A percentile compares a stretch with the other conserved stretches of the same genome.
Evolutionary conservation across 2,797 vertebrate genomes (phyloP).

Genomic region (Gephyroberyx darwinii): DNA sequence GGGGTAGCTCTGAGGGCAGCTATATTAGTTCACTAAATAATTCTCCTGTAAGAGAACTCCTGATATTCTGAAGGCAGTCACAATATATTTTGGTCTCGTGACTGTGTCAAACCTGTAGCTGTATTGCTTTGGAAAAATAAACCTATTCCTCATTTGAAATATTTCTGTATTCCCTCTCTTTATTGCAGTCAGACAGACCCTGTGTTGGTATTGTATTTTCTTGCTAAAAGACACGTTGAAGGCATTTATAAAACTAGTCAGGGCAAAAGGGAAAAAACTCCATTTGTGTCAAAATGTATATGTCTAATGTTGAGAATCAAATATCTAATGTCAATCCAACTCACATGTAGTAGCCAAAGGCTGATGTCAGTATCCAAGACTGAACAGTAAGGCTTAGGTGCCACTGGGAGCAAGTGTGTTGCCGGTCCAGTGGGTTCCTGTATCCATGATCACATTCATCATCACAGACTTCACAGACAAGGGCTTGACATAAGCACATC

Average conservation of each 20-base stretch:
- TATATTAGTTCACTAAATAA: too few species aligned
- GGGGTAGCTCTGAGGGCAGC: too few species aligned
- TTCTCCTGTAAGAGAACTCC: background rate
- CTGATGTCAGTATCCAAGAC: constrained; percentile 27
- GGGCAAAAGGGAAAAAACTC: constrained; percentile 20
- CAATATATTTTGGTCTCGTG: constrained; percentile 23
- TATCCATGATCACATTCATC: constrained; percentile 35
- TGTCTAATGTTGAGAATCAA: constrained; percentile 33
- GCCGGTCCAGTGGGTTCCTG: constrained; percentile 28
- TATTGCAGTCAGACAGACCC: constrained; percentile 36
- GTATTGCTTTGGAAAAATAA: background rate
- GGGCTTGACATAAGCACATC: constrained; percentile 37
- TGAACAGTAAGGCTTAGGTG: constrained; percentile 19
- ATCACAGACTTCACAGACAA: constrained; percentile 44
- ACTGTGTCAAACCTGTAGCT: background rate
- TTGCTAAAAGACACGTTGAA: constrained; percentile 35
- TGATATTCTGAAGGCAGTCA: background rate
- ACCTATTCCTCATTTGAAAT: constrained; percentile 15
- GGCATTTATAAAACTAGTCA: constrained; percentile 26
- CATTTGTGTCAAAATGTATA: constrained; percentile 7
- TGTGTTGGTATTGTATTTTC: constrained; percentile 21
- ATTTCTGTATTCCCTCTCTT: background rate
- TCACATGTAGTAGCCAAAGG: constrained; percentile 22
- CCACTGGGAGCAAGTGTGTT: constrained; percentile 5
- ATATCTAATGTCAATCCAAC: constrained; percentile 24